A percentile compares a stretch with the other conserved stretches of the same genome.
Evolutionary conservation across 2,888 invertebrate species (phyloP).

Genomic region (Tipula unca): DNA sequence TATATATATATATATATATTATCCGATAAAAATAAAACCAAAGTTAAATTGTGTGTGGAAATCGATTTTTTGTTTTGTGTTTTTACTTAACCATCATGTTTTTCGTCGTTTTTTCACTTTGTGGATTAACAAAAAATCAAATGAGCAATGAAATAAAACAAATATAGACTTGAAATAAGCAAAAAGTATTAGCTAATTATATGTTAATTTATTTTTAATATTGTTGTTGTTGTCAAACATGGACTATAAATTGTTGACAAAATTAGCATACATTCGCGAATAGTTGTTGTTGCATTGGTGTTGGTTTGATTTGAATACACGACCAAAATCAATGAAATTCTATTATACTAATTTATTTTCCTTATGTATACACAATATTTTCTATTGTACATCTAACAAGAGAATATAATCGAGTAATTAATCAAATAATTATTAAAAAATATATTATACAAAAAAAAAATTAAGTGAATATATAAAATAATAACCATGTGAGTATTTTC

Average conservation of each 20-base stretch:
- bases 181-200: neutral
- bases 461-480: neutral
- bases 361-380: neutral
- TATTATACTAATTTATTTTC: neutral
- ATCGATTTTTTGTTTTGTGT: neutral
- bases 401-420: neutral
- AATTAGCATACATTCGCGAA: neutral
- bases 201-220: neutral
- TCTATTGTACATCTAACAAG: neutral
- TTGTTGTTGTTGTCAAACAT: neutral
- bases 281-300: neutral
- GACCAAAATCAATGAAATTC: neutral
- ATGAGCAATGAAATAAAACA: neutral
- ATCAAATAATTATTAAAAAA: neutral
- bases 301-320: neutral
- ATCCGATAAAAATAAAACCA: neutral
- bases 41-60: slow-evolving; percentile 8
- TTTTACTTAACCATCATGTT: neutral
- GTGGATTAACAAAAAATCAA: neutral
- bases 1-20: too few species aligned
- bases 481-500: neutral
- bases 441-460: neutral
- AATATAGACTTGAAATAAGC: neutral
- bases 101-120: neutral
- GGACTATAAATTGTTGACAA: neutral